These are phyloP conservation scores for Thalassarche chlororhynchos DNA, from an alignment of 2,113 vertebrate genomes.

Conservation along the genomic window DNA sequence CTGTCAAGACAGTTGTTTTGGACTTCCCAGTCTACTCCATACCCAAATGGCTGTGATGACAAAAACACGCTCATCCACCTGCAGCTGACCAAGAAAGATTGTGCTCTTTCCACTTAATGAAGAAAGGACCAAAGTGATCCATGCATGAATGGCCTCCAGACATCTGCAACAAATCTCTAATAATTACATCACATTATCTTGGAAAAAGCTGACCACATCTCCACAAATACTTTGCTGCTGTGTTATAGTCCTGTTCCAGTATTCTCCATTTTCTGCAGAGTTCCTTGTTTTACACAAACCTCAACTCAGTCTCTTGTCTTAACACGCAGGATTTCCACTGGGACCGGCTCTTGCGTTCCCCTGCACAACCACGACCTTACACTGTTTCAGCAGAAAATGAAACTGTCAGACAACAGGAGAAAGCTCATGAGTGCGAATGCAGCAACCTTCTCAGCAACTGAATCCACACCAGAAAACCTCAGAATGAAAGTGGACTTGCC, in stretches of 20 bases:
- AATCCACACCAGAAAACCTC: not conserved
- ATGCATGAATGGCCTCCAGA: not conserved
- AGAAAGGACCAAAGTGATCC: not conserved
- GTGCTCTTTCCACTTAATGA: not conserved
- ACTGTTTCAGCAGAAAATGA: not conserved
- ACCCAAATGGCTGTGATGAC: not conserved
- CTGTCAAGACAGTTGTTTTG: not conserved
- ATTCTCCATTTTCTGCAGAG: not conserved
- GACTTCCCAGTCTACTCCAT: not conserved
- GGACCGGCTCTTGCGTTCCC: not conserved
- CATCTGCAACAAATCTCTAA: not conserved
- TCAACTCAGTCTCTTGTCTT: not conserved
- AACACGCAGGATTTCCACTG: not conserved
- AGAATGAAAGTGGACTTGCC: not conserved
- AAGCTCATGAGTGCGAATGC: not conserved
- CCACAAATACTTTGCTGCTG: not conserved
- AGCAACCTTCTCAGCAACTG: not conserved
- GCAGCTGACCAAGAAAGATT: not conserved
- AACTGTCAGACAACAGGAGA: not conserved
- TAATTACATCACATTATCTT: not conserved
- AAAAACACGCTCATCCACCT: not conserved
- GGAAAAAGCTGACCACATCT: not conserved
- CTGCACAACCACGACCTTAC: not conserved
- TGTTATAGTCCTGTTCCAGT: not conserved
- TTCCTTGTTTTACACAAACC: not conserved